Percentiles rank a stretch among this genome's conserved stretches.
phyloP scores from a whole-genome alignment of 2,888 invertebrate genomes.

The Drosophila atripex region DNA sequence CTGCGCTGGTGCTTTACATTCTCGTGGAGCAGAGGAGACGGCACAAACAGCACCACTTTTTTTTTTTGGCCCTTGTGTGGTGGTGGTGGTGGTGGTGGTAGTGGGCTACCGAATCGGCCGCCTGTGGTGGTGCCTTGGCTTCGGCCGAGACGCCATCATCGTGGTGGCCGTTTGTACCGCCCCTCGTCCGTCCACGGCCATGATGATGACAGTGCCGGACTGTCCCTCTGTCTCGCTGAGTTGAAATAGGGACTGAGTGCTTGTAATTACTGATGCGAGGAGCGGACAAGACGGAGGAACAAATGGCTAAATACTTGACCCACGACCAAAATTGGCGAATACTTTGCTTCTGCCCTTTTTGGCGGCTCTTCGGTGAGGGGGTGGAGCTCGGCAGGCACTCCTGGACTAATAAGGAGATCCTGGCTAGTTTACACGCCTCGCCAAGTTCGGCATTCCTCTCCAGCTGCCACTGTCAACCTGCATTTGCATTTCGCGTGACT shows the following conservation, averaged over 20 bases:
- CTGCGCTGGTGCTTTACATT: constrained; percentile 60
- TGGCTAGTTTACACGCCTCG: constrained; percentile 43
- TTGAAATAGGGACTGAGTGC: constrained; percentile 37
- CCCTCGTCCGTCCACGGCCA: constrained; percentile 22
- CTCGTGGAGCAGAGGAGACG: constrained; percentile 58
- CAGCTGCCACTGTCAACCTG: constrained; percentile 56
- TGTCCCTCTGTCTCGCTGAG: constrained; percentile 5
- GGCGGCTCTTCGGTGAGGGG: constrained; percentile 8
- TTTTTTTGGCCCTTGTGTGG: constrained; percentile 10
- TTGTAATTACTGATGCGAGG: constrained; percentile 62
- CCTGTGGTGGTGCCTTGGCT: constrained; percentile 22
- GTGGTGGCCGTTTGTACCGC: constrained; percentile 27
- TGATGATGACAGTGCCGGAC: constrained; percentile 57
- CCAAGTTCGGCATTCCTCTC: constrained; percentile 43
- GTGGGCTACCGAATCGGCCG: constrained; percentile 17
- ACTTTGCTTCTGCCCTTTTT: constrained; percentile 65
- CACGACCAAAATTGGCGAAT: constrained; percentile 66
- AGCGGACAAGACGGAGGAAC: constrained; percentile 42
- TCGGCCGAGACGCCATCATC: constrained; percentile 30
- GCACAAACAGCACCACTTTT: constrained; percentile 22
- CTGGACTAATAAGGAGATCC: constrained; percentile 8
- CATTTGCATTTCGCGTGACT: constrained; percentile 77
- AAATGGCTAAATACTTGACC: constrained; percentile 69
- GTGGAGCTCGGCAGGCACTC: constrained; percentile 1
- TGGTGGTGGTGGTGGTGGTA: constrained; percentile 1